These are phyloP conservation scores for Campoplex nolae DNA, from an alignment of 2,888 invertebrate genomes.

Conservation along the genomic window DNA sequence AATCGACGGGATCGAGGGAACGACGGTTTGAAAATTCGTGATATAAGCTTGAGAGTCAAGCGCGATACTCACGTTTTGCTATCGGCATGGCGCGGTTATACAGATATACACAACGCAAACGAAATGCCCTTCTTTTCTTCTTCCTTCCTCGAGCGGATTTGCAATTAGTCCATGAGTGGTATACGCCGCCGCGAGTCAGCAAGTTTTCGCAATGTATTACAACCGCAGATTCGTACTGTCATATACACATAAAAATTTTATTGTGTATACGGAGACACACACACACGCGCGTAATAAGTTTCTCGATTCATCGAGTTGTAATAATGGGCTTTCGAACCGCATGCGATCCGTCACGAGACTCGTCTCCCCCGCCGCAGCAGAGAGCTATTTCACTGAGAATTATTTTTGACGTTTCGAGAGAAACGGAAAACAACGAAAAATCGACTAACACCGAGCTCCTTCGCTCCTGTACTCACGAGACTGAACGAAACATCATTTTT, in stretches of 20 bases:
- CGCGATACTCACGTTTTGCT: conserved; percentile 73
- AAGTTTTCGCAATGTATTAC: conserved; percentile 71
- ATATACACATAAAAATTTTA: neutral
- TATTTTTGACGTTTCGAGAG: conserved; percentile 51
- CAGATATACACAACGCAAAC: conserved; percentile 51
- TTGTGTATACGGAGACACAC: neutral
- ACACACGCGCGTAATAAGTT: conserved; percentile 7
- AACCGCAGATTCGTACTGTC: conserved; percentile 21
- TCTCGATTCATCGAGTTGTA: conserved; percentile 49
- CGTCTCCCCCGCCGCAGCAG: neutral
- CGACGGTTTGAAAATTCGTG: too few species aligned
- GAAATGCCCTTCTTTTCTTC: conserved; percentile 31
- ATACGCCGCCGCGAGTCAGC: conserved; percentile 73
- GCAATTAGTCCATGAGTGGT: conserved; percentile 64
- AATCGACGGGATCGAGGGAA: neutral
- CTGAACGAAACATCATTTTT: neutral
- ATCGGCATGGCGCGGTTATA: conserved; percentile 72
- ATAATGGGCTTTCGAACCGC: conserved; percentile 53
- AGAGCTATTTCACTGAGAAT: conserved; percentile 24
- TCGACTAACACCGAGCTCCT: conserved; percentile 36
- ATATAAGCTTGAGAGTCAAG: neutral
- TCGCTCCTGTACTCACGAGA: neutral
- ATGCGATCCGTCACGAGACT: conserved; percentile 39
- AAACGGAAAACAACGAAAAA: conserved; percentile 12
- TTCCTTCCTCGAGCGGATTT: conserved; percentile 48